Percentiles rank a stretch among this genome's conserved stretches.
Evolutionary conservation across 2,888 invertebrate genomes (phyloP).

Genomic region (Reticulitermes lucifugus): DNA sequence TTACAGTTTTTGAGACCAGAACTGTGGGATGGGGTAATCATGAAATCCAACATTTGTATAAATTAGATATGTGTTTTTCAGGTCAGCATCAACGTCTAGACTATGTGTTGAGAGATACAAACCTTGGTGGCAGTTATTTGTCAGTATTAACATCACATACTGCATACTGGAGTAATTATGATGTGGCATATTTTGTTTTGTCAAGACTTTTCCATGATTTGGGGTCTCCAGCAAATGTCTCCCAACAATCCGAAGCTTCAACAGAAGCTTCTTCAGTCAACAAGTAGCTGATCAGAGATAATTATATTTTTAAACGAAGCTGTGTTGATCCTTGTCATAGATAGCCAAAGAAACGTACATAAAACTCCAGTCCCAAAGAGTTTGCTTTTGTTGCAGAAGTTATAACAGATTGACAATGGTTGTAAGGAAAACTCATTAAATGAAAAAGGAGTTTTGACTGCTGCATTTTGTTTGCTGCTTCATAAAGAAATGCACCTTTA

Average conservation of each 20-base stretch:
- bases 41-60: too few relatives aligned
- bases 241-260: not conserved
- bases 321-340: not conserved
- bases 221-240: conserved; percentile 56
- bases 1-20: too few relatives aligned
- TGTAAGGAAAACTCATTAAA: too few relatives aligned
- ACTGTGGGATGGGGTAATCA: too few relatives aligned
- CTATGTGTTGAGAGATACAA: conserved; percentile 70
- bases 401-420: too few relatives aligned
- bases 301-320: not conserved
- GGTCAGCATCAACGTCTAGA: conserved; percentile 71
- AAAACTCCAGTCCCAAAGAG: too few relatives aligned
- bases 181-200: conserved; percentile 73
- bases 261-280: not conserved
- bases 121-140: conserved; percentile 67
- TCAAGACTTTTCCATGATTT: conserved; percentile 66
- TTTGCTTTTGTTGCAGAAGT: too few relatives aligned
- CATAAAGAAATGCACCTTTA: too few relatives aligned
- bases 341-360: too few relatives aligned
- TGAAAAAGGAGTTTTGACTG: too few relatives aligned
- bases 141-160: conserved; percentile 73
- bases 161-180: conserved; percentile 73
- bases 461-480: too few relatives aligned
- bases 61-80: conserved; percentile 55
- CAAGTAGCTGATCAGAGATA: not conserved